A percentile compares a stretch with the other conserved stretches of the same genome.
phyloP scores from a whole-genome alignment of 2,113 vertebrate genomes.

The Varanus salvator region DNA sequence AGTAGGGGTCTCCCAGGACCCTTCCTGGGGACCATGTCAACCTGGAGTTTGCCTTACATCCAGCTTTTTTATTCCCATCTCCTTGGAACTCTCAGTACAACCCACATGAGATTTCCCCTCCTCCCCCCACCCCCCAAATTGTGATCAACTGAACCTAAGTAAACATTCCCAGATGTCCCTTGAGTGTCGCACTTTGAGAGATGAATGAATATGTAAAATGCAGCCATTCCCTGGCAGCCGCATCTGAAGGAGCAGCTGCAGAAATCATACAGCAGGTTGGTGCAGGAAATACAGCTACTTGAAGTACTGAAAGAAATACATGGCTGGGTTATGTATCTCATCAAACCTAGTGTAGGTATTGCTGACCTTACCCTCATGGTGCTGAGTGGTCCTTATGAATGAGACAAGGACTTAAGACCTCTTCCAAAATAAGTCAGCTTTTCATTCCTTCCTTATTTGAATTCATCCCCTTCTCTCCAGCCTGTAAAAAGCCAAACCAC shows the following conservation, averaged over 20 bases:
- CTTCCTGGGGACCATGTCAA: neutral
- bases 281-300: conserved; percentile 48
- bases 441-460: conserved; percentile 45
- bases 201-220: neutral
- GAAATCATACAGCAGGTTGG: neutral
- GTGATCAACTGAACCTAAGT: neutral
- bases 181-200: neutral
- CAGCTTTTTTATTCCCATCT: neutral
- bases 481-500: conserved; percentile 48
- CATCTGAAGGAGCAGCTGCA: fast-evolving
- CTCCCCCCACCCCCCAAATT: no score
- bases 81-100: neutral
- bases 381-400: conserved; percentile 24
- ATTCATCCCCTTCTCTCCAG: conserved; percentile 3
- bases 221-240: conserved; percentile 20
- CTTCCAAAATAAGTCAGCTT: conserved; percentile 43
- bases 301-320: neutral
- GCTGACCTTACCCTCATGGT: conserved; percentile 19
- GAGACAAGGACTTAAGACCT: conserved; percentile 15
- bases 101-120: neutral
- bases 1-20: neutral
- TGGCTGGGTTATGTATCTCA: conserved; percentile 1
- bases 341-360: conserved; percentile 9
- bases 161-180: neutral
- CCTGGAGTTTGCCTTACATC: neutral